Conservation (phyloP, 2,113 vertebrate genomes). For the Cephalopholis sonnerati region DNA sequence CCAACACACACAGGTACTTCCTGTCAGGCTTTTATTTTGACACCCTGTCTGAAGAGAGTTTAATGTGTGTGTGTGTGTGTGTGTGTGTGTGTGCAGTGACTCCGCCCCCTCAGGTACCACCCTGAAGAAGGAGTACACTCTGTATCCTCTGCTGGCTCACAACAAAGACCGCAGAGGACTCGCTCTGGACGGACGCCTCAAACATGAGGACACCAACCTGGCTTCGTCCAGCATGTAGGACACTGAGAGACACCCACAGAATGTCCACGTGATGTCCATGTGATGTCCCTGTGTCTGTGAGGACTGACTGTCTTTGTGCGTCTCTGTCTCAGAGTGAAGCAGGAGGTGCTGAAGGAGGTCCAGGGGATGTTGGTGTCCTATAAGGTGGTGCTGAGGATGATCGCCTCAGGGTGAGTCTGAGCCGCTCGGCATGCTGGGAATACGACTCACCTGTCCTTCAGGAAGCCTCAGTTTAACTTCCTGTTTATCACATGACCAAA, state of each 20-base stretch:
- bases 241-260: background rate
- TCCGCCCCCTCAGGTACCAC: slow-evolving; percentile 86
- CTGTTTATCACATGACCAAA: too few species aligned
- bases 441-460: background rate
- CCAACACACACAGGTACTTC: too few species aligned
- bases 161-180: slow-evolving; percentile 89
- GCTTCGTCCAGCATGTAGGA: slow-evolving; percentile 94
- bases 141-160: slow-evolving; percentile 88
- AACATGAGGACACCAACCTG: slow-evolving; percentile 94
- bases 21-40: too few species aligned
- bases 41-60: background rate
- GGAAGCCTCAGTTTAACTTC: too few species aligned
- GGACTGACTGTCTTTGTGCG: background rate
- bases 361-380: slow-evolving; percentile 95
- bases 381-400: slow-evolving; percentile 91
- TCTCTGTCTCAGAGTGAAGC: slow-evolving; percentile 87
- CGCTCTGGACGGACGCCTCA: slow-evolving; percentile 93
- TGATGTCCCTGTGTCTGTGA: background rate
- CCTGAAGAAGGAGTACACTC: slow-evolving; percentile 86
- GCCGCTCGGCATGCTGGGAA: background rate
- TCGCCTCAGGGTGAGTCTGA: slow-evolving; percentile 89
- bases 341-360: slow-evolving; percentile 91
- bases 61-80: background rate
- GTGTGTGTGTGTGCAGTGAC: slow-evolving; percentile 80
- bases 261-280: too few species aligned